Conservation (phyloP, 1,140 invertebrate genomes). For the Neodiprion fabricii region DNA sequence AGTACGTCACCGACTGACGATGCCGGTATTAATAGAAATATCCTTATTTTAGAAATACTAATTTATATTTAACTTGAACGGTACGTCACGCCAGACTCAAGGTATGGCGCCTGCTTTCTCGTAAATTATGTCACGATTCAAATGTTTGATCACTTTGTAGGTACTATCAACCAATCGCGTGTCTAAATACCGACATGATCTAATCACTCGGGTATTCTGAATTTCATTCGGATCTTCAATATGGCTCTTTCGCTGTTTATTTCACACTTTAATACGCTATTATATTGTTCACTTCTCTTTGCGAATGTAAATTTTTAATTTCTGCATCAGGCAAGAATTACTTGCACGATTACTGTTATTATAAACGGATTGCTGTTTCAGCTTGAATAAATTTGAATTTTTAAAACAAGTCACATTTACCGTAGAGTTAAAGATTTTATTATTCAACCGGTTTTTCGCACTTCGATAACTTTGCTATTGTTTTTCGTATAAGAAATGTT, state of each 20-base stretch:
- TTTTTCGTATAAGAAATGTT: not conserved
- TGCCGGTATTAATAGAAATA: not conserved
- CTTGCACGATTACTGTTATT: too few species aligned
- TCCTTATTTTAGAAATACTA: not conserved
- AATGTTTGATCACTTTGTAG: not conserved
- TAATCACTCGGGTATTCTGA: too few species aligned
- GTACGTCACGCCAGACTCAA: not conserved
- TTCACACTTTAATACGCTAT: too few species aligned
- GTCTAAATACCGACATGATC: too few species aligned
- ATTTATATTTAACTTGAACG: not conserved
- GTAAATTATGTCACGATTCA: not conserved
- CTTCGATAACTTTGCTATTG: not conserved
- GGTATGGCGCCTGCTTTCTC: not conserved
- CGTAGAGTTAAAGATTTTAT: not conserved
- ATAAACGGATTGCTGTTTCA: not conserved
- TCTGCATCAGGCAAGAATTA: too few species aligned
- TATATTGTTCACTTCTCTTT: too few species aligned
- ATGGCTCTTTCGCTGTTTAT: too few species aligned
- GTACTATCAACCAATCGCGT: not conserved
- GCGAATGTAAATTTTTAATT: too few species aligned
- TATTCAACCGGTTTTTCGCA: slow-evolving; percentile 3
- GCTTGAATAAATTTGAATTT: slow-evolving; percentile 3
- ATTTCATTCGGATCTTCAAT: too few species aligned
- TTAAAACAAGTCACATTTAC: not conserved
- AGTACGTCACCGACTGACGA: not conserved